Percentiles rank a stretch among this genome's conserved stretches.
Evolutionary conservation across 2,888 invertebrate species (phyloP).

Genomic region (Nesidiocoris tenuis): DNA sequence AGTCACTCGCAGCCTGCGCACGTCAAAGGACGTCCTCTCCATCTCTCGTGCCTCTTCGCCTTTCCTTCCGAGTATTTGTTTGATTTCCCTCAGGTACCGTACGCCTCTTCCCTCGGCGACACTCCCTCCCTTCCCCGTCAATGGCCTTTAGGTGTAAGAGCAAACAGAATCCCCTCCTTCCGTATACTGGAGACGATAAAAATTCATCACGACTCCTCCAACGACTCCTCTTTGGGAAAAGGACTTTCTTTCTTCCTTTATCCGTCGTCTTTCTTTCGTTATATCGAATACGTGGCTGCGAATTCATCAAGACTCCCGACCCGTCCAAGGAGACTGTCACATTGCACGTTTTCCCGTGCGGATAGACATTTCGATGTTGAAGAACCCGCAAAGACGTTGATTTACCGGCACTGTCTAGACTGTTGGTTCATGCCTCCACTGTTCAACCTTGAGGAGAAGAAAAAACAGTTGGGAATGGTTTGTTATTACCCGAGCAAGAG

Average conservation of each 20-base stretch:
- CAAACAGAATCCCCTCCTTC: slow-evolving; percentile 20
- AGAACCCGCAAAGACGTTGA: neutral
- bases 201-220: slow-evolving; percentile 35
- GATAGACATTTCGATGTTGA: neutral
- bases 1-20: slow-evolving; percentile 36
- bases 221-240: slow-evolving; percentile 4
- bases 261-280: slow-evolving; percentile 13
- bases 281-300: slow-evolving; percentile 32
- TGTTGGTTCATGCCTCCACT: no score
- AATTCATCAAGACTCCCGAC: slow-evolving; percentile 27
- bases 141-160: slow-evolving; percentile 22
- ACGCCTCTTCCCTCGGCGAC: slow-evolving; percentile 2
- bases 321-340: neutral
- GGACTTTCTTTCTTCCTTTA: neutral
- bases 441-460: no score
- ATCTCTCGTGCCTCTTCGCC: neutral
- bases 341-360: neutral
- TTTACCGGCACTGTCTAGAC: no score
- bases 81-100: slow-evolving; percentile 39
- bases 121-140: slow-evolving; percentile 14
- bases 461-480: no score
- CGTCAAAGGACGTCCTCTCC: slow-evolving; percentile 26
- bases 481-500: no score
- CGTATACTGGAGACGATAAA: slow-evolving; percentile 11
- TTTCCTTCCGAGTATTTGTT: slow-evolving; percentile 35